phyloP scores from a whole-genome alignment of 2,113 vertebrate genomes.

The Illadopsis cleaveri region DNA sequence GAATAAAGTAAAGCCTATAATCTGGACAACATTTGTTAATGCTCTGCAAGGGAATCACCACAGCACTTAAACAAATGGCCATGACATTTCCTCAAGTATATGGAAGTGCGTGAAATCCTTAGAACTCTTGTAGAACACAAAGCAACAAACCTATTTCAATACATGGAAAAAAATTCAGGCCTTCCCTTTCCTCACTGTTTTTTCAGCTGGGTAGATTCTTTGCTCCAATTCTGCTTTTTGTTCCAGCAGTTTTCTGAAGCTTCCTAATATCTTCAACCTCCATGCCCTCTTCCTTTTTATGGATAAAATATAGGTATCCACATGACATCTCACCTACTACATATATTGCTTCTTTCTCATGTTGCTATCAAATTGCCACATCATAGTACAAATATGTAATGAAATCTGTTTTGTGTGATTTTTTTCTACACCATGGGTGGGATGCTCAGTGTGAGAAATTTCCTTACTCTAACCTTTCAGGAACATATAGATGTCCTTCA shows the following conservation, averaged over 20 bases:
- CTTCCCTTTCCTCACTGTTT: neutral
- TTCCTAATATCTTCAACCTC: neutral
- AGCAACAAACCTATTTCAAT: neutral
- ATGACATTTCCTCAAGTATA: neutral
- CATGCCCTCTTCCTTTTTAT: neutral
- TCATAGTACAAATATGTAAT: neutral
- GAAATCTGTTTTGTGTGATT: neutral
- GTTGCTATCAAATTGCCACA: neutral
- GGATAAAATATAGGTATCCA: rapidly evolving
- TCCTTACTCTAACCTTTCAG: neutral
- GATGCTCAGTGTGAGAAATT: neutral
- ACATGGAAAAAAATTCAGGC: neutral
- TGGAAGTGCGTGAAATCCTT: neutral
- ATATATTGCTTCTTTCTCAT: neutral
- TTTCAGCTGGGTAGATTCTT: neutral
- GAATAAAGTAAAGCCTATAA: neutral
- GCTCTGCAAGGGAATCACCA: neutral
- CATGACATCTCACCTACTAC: neutral
- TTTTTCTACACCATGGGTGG: neutral
- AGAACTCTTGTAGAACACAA: neutral
- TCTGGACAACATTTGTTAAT: neutral
- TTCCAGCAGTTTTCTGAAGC: neutral
- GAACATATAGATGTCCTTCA: neutral
- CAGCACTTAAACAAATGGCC: neutral
- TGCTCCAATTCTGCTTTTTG: neutral